Evolutionary conservation across 2,797 vertebrate genomes (phyloP), one percentile per base, ranked within the genome.

Genomic region (Numenius phaeopus): DNA sequence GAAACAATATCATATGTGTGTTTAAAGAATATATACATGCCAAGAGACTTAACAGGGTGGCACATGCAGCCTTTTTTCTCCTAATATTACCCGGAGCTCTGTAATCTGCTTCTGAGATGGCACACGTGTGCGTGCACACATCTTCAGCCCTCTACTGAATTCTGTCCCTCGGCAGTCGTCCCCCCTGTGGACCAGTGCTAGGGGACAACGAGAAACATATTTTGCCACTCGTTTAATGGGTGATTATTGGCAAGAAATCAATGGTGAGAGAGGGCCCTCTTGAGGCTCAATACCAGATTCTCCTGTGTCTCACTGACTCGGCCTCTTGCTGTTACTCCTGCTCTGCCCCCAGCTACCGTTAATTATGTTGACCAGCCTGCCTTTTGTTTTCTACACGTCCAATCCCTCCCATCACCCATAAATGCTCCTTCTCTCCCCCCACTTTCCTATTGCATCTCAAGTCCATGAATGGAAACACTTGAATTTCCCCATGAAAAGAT

Each of bases 1-100:
- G 57, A 27, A 81, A 42, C 6, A 37, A 18, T 1, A 2, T 0
- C 1, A 22, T 22, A 27, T 30, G 6, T 7, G 6, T 3, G 1
- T 18, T 80, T 34, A 39, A 55, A 58, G 7, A 67, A 54, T 26
- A 29, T 2, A 11, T 4, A 49, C 0, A 0, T 39, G 27, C 17
- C 37, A 39, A 54, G 10, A 39, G 11, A 39, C 5, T 46, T 54
- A 47, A n/a, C 3, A 30, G 11, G 30, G 26, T 47, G 30, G 32
- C 30, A 52, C 1, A 6, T 3, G 3, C 18, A 70, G 39, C 22
- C 29, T 32, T 50, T 32, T 70, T 27, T 8, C 1, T 2, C 3
- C 3, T 4, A 42, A 14, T 42, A 21, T 26, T 65, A 26, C 3
- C n/a, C 13, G 20, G 20, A 78, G 8, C 32, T 73, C 62, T 55